Conservation (phyloP, 2,797 vertebrate species). For the Rhynchotus rufescens region DNA sequence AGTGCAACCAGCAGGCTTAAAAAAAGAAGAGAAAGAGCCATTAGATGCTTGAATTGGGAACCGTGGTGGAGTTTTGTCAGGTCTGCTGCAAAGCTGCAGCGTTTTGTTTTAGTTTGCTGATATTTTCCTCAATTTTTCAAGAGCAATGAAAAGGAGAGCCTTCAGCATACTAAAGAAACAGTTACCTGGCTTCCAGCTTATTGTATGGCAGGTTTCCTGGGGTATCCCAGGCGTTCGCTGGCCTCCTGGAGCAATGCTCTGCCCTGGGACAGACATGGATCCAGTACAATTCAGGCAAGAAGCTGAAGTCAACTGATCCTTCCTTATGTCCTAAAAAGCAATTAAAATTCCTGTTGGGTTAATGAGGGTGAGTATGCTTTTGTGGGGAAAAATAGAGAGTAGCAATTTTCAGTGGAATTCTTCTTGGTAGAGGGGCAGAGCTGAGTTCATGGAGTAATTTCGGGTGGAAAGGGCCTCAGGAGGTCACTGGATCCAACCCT, state of each 20-base stretch:
- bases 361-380: not conserved
- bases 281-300: not conserved
- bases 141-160: not conserved
- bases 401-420: not conserved
- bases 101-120: not conserved
- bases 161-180: not conserved
- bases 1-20: conserved; percentile 21
- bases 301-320: not conserved
- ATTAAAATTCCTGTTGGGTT: not conserved
- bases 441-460: rapidly evolving
- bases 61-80: conserved; percentile 36
- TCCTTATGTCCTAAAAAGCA: not conserved
- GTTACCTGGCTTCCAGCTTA: not conserved
- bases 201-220: not conserved
- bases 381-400: not conserved
- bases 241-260: not conserved
- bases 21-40: not conserved
- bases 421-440: not conserved
- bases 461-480: not conserved
- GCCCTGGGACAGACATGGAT: not conserved
- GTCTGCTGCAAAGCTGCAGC: not conserved
- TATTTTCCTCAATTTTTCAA: not conserved
- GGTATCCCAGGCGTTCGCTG: not conserved
- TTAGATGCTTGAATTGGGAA: conserved; percentile 35
- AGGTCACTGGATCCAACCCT: not conserved